These are phyloP conservation scores for Octopus bimaculoides DNA, from an alignment of 1,140 invertebrate genomes.

Conservation along the genomic window DNA sequence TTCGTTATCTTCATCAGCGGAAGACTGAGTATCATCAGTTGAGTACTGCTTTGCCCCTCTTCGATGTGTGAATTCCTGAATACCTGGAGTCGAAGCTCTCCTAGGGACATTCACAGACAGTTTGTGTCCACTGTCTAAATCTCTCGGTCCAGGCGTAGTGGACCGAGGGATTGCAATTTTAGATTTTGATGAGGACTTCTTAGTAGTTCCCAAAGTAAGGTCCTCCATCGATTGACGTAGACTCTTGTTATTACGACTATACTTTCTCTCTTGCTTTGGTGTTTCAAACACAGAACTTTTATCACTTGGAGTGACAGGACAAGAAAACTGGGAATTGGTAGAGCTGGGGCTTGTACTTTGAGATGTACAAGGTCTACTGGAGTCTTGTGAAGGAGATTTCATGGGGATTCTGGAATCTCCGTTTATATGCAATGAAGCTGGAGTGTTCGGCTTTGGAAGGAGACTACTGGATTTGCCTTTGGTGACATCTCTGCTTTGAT, in stretches of 20 bases:
- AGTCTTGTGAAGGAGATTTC: not conserved
- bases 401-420: not conserved
- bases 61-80: not conserved
- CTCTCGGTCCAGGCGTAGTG: not conserved
- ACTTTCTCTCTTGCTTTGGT: not conserved
- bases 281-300: not conserved
- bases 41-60: not conserved
- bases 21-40: slow-evolving; percentile 1
- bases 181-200: not conserved
- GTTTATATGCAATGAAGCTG: not conserved
- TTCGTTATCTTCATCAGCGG: not conserved
- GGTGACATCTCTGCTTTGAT: too few relatives aligned
- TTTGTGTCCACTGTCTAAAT: too few relatives aligned
- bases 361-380: too few relatives aligned
- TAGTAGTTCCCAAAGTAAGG: not conserved
- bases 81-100: not conserved
- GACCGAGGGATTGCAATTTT: not conserved
- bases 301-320: not conserved
- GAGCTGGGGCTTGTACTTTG: too few relatives aligned
- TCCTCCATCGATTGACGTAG: not conserved
- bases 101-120: too few relatives aligned
- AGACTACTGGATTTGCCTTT: not conserved
- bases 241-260: not conserved
- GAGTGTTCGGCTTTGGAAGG: not conserved
- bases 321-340: not conserved